Percentiles rank a stretch among this genome's conserved stretches.
phyloP scores from a whole-genome alignment of 1,140 invertebrate species.

The Megalonaias nervosa region DNA sequence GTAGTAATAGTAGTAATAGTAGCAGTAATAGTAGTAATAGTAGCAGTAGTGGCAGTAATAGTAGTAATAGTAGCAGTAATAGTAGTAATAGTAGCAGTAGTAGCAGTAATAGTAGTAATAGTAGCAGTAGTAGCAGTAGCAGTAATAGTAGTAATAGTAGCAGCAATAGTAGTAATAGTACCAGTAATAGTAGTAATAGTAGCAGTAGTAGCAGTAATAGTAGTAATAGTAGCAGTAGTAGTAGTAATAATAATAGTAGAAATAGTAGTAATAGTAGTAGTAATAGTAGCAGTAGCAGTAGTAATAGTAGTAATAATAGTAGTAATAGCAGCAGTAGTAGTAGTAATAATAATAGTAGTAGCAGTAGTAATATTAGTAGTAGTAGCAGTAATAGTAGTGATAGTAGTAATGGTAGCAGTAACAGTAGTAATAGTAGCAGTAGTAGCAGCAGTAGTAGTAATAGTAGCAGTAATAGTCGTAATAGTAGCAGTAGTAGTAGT shows the following conservation, averaged over 20 bases:
- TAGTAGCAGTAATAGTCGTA: no score
- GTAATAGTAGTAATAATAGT: conserved; percentile 20
- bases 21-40: conserved; percentile 23
- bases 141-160: conserved; percentile 19
- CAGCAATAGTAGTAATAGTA: conserved; percentile 10
- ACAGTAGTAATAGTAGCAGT: no score
- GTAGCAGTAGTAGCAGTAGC: conserved; percentile 12
- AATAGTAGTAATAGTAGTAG: conserved; percentile 15
- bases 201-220: conserved; percentile 17
- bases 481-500: no score
- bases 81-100: conserved; percentile 21
- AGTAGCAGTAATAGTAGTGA: no score
- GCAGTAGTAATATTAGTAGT: background rate
- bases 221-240: conserved; percentile 7
- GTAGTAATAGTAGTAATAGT: conserved; percentile 12
- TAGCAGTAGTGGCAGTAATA: conserved; percentile 13
- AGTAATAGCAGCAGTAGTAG: conserved; percentile 20
- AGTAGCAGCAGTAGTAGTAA: no score
- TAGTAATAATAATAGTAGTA: conserved; percentile 19
- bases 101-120: conserved; percentile 21
- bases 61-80: conserved; percentile 19
- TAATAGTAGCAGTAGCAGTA: conserved; percentile 10
- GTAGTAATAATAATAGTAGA: conserved; percentile 11
- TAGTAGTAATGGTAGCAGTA: no score
- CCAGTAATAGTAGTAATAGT: conserved; percentile 7